Base-by-base conservation (phyloP, 2,888 invertebrate genomes). In the Drosophila algonquin region DNA sequence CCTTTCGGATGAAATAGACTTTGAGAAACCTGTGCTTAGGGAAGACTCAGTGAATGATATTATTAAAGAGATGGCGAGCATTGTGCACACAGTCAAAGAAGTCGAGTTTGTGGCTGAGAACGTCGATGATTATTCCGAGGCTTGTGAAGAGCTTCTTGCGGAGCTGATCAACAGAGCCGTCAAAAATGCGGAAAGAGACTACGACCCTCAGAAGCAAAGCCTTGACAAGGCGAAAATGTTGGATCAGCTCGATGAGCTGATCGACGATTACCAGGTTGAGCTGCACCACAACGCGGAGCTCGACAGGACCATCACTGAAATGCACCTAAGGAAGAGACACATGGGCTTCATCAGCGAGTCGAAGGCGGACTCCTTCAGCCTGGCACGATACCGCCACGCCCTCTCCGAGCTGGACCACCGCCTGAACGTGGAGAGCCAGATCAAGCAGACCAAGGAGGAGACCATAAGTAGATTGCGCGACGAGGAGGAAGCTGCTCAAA, bases 161-260 rank as follows among this genome's bases (percentile, higher is more conserved):
- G 32, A 52, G 0, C 0, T 78, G 0, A 51, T 81, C 7, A 6
- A 30, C 1, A 45, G 21, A 0, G 58, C n/a, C 1, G 73, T 79
- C 0, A 0, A 5, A 0, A 1, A 21, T 0, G 61, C 46, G 0
- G 73, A 77, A 5, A 4, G 18, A 1, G 1, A 40, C 1, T 0
- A 7, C 0, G 18, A 5, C 3, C 52, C 9, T 0, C 18, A 67
- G 4, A 0, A 0, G 0, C 54, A 14, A 0, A 0, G 44, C 0
- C 51, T 81, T 0, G 80, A 85, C 14, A 74, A 60, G 12, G 1
- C 35, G 0, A 85, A 80, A 16, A 4, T 81, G 18, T 4, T 60
- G 0, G 8, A 16, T 0, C 2, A 52, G 1, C 54, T 85, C 1
- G 0, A 3, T 0, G 0, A 8, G 0, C 1, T 68, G 3, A 0